phyloP scores from a whole-genome alignment of 2,888 invertebrate genomes.

The Netelia melanura region DNA sequence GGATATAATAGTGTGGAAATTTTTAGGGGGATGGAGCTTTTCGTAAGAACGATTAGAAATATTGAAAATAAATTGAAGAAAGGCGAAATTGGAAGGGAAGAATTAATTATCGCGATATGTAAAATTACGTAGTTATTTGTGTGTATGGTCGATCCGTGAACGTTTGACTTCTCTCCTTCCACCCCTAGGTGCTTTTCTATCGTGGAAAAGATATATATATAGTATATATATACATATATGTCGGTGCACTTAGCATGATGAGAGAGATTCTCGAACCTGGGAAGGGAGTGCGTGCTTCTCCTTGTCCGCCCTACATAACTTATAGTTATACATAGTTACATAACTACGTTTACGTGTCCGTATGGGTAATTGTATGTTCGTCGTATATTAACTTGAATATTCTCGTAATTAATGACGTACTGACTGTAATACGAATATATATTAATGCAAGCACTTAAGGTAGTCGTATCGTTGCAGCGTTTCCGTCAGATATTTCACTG shows the following conservation, averaged over 20 bases:
- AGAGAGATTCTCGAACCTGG: slow-evolving; percentile 39
- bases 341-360: background rate
- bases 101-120: slow-evolving; percentile 65
- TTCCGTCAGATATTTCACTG: too few relatives aligned
- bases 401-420: background rate
- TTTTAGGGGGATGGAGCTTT: background rate
- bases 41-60: slow-evolving; percentile 19
- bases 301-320: background rate
- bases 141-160: slow-evolving; percentile 3
- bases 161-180: background rate
- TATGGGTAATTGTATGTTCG: background rate
- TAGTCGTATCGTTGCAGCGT: too few relatives aligned
- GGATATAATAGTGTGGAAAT: background rate
- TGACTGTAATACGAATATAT: background rate
- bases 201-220: background rate
- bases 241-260: slow-evolving; percentile 66
- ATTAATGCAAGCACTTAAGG: too few relatives aligned
- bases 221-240: background rate
- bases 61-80: slow-evolving; percentile 3
- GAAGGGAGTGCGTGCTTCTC: background rate
- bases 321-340: too few relatives aligned
- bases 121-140: background rate
- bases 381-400: background rate
- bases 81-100: slow-evolving; percentile 8
- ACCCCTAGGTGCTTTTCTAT: slow-evolving; percentile 2